These are phyloP conservation scores for Blera fallax DNA, from an alignment of 2,888 invertebrate genomes.

Conservation along the genomic window DNA sequence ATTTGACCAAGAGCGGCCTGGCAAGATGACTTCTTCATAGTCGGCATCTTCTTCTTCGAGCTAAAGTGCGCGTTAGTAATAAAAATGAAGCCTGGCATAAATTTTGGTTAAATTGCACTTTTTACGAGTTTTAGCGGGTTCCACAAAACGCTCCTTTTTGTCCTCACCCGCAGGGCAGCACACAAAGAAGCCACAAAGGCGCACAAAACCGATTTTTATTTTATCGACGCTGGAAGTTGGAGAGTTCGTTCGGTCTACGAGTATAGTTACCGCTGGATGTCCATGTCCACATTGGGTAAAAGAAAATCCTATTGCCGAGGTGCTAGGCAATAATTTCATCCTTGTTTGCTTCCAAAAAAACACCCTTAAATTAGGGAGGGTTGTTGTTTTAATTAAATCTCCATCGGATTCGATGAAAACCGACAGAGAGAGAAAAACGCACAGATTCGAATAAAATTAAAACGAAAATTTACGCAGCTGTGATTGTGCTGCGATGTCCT, in stretches of 20 bases:
- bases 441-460: constrained; percentile 51
- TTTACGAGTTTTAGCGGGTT: constrained; percentile 34
- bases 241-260: too few species aligned
- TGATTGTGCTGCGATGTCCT: constrained; percentile 23
- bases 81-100: constrained; percentile 44
- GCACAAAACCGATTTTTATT: constrained; percentile 33
- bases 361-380: not conserved
- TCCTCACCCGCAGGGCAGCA: not conserved
- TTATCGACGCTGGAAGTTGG: not conserved
- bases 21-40: not conserved
- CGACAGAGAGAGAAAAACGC: not conserved
- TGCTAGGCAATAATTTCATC: constrained; percentile 16
- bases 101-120: constrained; percentile 47
- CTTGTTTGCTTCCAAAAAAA: not conserved
- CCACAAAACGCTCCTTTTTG: not conserved
- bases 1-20: not conserved
- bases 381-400: constrained; percentile 64
- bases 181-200: constrained; percentile 26
- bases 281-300: not conserved
- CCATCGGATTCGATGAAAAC: constrained; percentile 17
- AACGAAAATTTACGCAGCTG: constrained; percentile 34
- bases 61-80: constrained; percentile 40
- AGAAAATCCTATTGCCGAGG: constrained; percentile 20
- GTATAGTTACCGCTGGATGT: not conserved
- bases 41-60: not conserved